Conservation (phyloP, 2,113 vertebrate genomes). For the Vidua macroura region DNA sequence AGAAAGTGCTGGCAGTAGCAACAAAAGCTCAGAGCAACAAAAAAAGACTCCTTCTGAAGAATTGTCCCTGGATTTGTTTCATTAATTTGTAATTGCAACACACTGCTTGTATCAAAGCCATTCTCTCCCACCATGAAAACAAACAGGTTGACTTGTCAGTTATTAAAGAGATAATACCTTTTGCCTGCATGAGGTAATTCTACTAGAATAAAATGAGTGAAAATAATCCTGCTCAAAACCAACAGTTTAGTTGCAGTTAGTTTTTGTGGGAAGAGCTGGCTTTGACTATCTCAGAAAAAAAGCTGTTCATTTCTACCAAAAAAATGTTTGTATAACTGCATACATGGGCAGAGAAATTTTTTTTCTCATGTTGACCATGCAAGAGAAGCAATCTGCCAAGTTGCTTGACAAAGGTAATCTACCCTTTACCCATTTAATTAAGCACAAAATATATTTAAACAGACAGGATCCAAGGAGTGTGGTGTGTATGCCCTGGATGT, state of each 20-base stretch:
- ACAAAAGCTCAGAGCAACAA: background rate
- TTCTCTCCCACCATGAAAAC: background rate
- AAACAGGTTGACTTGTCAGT: background rate
- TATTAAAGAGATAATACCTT: background rate
- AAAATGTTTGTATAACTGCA: background rate
- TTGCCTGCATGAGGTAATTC: background rate
- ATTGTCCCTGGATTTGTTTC: background rate
- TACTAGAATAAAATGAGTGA: background rate
- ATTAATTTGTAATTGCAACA: background rate
- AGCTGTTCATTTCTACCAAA: background rate
- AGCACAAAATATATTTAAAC: background rate
- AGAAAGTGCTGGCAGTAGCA: background rate
- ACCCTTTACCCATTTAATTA: background rate
- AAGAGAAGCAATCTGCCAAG: background rate
- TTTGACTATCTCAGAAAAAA: background rate
- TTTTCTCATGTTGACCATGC: background rate
- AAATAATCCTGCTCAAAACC: background rate
- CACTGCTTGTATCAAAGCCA: background rate
- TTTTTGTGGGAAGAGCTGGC: background rate
- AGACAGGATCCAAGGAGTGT: background rate
- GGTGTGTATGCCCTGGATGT: background rate
- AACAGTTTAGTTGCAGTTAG: background rate
- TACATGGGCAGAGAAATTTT: rapidly evolving
- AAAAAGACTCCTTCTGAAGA: background rate
- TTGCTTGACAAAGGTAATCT: background rate